Evolutionary conservation across 1,140 invertebrate species (phyloP).

Genomic region (Pissodes strobi): DNA sequence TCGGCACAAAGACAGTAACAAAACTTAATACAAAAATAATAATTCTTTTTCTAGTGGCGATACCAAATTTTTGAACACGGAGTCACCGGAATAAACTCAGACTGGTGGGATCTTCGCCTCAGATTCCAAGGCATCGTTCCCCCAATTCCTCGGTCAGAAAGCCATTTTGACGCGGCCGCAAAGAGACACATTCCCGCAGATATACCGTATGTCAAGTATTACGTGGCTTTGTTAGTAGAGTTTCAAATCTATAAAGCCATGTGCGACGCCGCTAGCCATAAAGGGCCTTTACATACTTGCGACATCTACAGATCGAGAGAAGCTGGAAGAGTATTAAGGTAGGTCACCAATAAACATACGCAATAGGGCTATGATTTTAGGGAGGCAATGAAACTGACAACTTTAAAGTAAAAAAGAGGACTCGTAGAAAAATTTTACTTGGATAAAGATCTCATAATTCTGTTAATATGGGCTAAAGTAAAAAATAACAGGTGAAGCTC

Average conservation of each 20-base stretch:
- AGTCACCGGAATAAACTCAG: constrained; percentile 72
- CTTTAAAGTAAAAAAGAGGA: too few species aligned
- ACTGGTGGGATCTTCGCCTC: constrained; percentile 79
- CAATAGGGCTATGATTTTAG: not conserved
- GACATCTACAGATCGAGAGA: constrained; percentile 79
- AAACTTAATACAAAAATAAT: too few species aligned
- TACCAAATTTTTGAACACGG: constrained; percentile 78
- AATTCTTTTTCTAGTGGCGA: constrained; percentile 65
- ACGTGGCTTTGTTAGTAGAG: constrained; percentile 80
- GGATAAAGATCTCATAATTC: too few species aligned
- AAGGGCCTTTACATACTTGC: constrained; percentile 77
- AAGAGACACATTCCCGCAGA: constrained; percentile 83
- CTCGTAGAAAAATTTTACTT: too few species aligned
- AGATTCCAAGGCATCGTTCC: constrained; percentile 75
- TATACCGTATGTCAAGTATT: constrained; percentile 79
- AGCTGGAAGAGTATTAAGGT: constrained; percentile 72
- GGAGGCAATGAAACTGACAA: not conserved
- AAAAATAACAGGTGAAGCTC: too few species aligned
- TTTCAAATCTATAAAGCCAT: constrained; percentile 86
- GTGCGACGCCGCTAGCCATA: constrained; percentile 73
- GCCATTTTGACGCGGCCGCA: constrained; percentile 79
- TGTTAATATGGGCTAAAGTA: too few species aligned
- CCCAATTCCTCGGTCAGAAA: constrained; percentile 69
- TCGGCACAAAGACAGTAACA: too few species aligned
- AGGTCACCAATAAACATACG: too few species aligned